phyloP scores from a whole-genome alignment of 2,797 vertebrate species.

The Artibeus lituratus region DNA sequence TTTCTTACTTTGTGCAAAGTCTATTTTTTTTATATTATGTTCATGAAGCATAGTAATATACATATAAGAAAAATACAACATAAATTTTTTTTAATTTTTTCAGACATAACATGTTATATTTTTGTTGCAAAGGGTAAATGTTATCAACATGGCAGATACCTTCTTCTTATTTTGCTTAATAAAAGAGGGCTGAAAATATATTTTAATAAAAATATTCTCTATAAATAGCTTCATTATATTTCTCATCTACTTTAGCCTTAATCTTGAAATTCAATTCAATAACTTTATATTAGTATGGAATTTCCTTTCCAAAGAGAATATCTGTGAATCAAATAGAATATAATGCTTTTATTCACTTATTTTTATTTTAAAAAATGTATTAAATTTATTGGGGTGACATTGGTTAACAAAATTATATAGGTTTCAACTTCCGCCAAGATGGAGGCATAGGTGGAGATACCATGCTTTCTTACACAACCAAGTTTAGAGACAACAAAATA shows the following conservation, averaged over 20 bases:
- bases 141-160: background rate
- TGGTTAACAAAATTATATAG: background rate
- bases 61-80: background rate
- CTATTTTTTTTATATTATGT: background rate
- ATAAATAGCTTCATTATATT: background rate
- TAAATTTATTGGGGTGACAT: background rate
- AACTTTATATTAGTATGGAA: background rate
- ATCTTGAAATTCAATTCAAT: background rate
- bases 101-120: background rate
- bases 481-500: no score
- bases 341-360: background rate
- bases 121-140: background rate
- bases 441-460: no score
- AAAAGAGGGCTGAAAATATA: background rate
- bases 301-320: background rate
- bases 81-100: background rate
- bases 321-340: background rate
- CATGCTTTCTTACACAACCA: no score
- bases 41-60: background rate
- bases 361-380: background rate
- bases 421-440: no score
- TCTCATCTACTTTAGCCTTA: background rate
- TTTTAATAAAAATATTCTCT: constrained; percentile 8
- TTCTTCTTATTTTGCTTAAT: background rate
- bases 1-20: constrained; percentile 21